Evolutionary conservation across 2,113 vertebrate genomes (phyloP), one percentile per base, ranked within the genome.

Genomic region (Apaloderma vittatum): DNA sequence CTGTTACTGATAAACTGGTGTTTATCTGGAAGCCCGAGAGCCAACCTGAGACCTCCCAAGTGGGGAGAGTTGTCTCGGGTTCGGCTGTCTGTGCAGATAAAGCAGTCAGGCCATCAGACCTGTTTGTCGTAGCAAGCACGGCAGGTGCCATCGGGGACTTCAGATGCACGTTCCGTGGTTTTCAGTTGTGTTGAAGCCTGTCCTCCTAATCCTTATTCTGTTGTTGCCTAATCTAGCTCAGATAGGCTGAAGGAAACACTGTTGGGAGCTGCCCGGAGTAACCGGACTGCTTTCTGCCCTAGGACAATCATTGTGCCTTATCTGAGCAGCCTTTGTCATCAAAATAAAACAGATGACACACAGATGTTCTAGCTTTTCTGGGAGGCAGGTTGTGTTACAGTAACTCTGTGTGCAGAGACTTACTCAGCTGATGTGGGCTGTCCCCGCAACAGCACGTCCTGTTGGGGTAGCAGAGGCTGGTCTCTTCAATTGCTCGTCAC

Each of bases 11-110:
- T 94, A 83, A 88, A 51, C 17, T 43, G 29, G 24, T 77, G 52
- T 81, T 95, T 78, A 49, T 87, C 23, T 91, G 91, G 80, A 45
- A 86, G 61, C 32, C 52, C 61, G n/a, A 37, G 90, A 88, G 82
- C 88, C 32, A 48, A 81, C 63, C 82, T 43, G 45, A 75, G 92
- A 95, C 88, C 92, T 91, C 91, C 94, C 88, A 92, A 16, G 86
- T 70, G 15, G 86, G 89, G 88, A 71, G 76, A 26, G 1, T 6
- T 36, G 48, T 77, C 52, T 45, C 65, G 49, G 9, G 18, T 67
- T 62, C 46, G 75, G 1, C 46, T 16, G 30, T 77, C 68, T 4
- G 5, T 30, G 57, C 70, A 45, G 66, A 36, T 58, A 77, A 54
- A 93, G 26, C 40, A n/a, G 0, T 37, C 45, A 37, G 26, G 24